Conservation (phyloP, 2,797 vertebrate species). For the Menidia menidia region DNA sequence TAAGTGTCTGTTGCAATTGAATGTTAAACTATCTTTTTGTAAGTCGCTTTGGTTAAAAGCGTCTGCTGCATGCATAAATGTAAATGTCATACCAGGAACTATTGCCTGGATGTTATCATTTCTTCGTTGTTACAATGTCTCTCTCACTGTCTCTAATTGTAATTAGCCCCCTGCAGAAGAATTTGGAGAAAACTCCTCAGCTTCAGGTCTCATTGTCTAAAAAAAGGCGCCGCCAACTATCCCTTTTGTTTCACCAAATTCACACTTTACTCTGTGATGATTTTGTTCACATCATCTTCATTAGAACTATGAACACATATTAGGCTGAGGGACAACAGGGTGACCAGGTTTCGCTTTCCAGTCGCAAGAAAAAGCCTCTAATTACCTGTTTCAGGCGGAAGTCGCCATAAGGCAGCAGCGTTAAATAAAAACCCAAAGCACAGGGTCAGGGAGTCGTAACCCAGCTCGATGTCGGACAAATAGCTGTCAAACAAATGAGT, state of each 20-base stretch:
- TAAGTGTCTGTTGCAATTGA: too few relatives aligned
- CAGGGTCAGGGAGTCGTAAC: neutral
- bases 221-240: constrained; percentile 53
- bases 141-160: constrained; percentile 40
- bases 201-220: constrained; percentile 60
- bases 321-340: constrained; percentile 29
- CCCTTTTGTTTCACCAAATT: constrained; percentile 71
- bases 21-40: too few relatives aligned
- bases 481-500: neutral
- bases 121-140: constrained; percentile 2
- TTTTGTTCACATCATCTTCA: constrained; percentile 60
- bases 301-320: constrained; percentile 52
- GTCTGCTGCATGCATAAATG: too few relatives aligned
- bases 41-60: too few relatives aligned
- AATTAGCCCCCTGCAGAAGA: constrained; percentile 55
- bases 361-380: constrained; percentile 50
- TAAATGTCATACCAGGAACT: neutral
- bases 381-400: constrained; percentile 31
- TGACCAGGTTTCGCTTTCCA: constrained; percentile 44
- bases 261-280: constrained; percentile 70
- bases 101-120: constrained; percentile 35
- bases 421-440: neutral
- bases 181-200: constrained; percentile 44
- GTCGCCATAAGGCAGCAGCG: neutral
- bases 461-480: constrained; percentile 3